A percentile compares a stretch with the other conserved stretches of the same genome.
phyloP scores from a whole-genome alignment of 2,888 invertebrate genomes.

The Brachyopa scutellaris region DNA sequence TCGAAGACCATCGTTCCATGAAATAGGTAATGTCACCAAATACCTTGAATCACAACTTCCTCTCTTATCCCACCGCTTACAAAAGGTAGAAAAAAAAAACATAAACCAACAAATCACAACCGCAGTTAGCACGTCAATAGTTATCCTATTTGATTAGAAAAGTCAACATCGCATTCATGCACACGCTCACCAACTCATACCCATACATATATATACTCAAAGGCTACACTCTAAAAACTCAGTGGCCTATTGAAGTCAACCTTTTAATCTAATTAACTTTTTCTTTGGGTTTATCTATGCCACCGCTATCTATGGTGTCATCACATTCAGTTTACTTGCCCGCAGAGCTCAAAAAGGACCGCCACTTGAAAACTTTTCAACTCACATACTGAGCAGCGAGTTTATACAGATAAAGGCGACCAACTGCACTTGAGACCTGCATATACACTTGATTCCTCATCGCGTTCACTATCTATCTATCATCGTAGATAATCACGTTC shows the following conservation, averaged over 20 bases:
- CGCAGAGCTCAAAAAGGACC: constrained; percentile 65
- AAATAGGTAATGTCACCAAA: not conserved
- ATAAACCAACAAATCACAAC: constrained; percentile 48
- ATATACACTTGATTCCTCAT: constrained; percentile 59
- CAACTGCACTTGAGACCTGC: constrained; percentile 68
- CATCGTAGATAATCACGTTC: constrained; percentile 70
- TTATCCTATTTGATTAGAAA: constrained; percentile 55
- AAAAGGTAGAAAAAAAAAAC: constrained; percentile 5
- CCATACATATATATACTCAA: not conserved
- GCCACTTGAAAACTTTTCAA: constrained; percentile 69
- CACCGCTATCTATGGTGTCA: constrained; percentile 67
- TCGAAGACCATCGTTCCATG: too few species aligned
- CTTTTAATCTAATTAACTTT: constrained; percentile 72
- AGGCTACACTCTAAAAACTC: constrained; percentile 48
- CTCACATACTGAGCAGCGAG: constrained; percentile 17
- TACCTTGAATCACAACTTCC: constrained; percentile 14
- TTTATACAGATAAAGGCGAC: constrained; percentile 66
- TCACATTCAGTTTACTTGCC: constrained; percentile 61
- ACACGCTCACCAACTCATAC: constrained; percentile 1
- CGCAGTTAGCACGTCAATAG: constrained; percentile 46
- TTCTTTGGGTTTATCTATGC: constrained; percentile 68
- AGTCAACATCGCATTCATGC: constrained; percentile 25
- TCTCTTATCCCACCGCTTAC: constrained; percentile 20
- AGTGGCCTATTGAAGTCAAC: constrained; percentile 64
- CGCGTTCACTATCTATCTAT: constrained; percentile 50